Conservation (phyloP, 1,140 invertebrate genomes). For the Philopotamus ludificatus region DNA sequence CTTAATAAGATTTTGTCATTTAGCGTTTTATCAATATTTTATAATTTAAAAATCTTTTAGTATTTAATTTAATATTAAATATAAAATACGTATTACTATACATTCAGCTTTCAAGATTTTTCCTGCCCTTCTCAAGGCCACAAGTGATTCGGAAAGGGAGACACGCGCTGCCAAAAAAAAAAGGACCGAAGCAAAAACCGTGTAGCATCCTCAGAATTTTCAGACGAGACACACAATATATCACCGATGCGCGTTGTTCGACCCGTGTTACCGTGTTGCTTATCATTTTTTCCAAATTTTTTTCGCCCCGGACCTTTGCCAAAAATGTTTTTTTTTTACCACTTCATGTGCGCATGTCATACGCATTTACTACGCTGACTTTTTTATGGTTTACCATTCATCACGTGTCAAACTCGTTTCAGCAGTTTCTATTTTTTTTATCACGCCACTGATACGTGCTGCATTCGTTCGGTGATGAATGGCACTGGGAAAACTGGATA, state of each 20-base stretch:
- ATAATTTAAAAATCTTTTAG: too few species aligned
- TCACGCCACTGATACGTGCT: not conserved
- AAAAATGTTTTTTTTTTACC: not conserved
- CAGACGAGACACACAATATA: not conserved
- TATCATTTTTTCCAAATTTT: not conserved
- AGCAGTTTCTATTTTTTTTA: not conserved
- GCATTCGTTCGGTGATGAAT: too few species aligned
- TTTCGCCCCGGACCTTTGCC: not conserved
- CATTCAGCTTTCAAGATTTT: too few species aligned
- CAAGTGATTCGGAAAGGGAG: too few species aligned
- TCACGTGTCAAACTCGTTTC: not conserved
- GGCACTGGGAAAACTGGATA: too few species aligned
- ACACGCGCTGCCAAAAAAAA: not conserved
- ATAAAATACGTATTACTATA: too few species aligned
- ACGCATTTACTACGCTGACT: not conserved
- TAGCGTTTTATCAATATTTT: too few species aligned
- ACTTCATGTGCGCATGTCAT: not conserved
- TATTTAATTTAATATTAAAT: too few species aligned
- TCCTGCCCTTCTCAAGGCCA: too few species aligned
- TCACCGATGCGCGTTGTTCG: not conserved
- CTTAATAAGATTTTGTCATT: too few species aligned
- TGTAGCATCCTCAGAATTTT: too few species aligned
- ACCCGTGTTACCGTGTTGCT: not conserved
- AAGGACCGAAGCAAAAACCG: not conserved
- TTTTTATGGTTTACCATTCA: not conserved